Evolutionary conservation across 2,113 vertebrate species (phyloP).

Genomic region (Pangasianodon gigas): DNA sequence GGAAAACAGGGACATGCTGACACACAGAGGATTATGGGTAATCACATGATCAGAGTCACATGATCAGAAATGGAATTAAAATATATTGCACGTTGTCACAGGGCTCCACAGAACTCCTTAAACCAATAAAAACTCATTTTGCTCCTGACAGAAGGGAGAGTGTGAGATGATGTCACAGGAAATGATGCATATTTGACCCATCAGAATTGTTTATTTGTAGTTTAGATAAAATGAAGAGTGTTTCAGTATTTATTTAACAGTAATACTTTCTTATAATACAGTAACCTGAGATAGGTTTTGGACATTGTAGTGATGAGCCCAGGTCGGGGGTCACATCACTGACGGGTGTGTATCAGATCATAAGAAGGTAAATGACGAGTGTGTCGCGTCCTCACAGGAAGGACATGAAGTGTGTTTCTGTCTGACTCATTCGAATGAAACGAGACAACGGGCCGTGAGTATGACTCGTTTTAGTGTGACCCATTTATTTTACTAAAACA

Average conservation of each 20-base stretch:
- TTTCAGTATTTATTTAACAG: background rate
- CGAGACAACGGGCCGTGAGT: background rate
- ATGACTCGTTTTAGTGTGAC: background rate
- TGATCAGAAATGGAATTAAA: background rate
- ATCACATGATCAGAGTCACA: background rate
- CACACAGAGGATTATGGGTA: conserved; percentile 53
- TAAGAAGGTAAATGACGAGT: background rate
- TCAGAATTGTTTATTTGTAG: background rate
- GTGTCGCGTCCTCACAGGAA: background rate
- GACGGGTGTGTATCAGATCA: background rate
- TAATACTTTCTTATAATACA: background rate
- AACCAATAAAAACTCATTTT: background rate
- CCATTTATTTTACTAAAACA: background rate
- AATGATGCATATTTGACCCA: background rate
- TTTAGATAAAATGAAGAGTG: background rate
- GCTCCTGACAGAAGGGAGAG: background rate
- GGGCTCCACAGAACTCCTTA: background rate
- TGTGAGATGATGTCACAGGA: background rate
- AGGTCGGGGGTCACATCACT: background rate
- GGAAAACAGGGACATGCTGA: conserved; percentile 6
- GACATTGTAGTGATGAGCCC: background rate
- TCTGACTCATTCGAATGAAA: background rate
- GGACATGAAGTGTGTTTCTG: background rate
- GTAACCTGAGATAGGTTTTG: background rate
- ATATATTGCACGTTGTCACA: background rate